A percentile compares a stretch with the other conserved stretches of the same genome.
Evolutionary conservation across 2,797 vertebrate species (phyloP).

Genomic region (Yasuhikotakia modesta): DNA sequence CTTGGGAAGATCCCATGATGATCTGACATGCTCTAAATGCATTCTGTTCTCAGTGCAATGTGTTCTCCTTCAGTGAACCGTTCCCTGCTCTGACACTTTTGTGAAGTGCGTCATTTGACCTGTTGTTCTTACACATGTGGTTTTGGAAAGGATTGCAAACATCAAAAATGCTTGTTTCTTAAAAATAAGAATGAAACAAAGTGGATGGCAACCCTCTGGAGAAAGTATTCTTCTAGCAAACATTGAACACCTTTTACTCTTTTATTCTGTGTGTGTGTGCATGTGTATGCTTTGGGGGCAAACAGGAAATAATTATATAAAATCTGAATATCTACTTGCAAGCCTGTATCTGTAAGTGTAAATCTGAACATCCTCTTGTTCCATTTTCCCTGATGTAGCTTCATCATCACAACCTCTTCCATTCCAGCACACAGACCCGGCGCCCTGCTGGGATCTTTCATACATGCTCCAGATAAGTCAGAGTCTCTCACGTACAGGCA

Average conservation of each 20-base stretch:
- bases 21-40: constrained; percentile 41
- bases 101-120: constrained; percentile 17
- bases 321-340: too few species aligned
- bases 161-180: constrained; percentile 45
- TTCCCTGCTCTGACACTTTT: constrained; percentile 22
- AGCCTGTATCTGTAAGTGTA: too few species aligned
- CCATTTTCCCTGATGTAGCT: constrained; percentile 11
- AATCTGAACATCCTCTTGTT: too few species aligned
- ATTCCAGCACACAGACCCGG: constrained; percentile 17
- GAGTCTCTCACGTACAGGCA: constrained; percentile 14
- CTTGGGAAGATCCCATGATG: constrained; percentile 37
- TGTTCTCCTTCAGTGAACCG: constrained; percentile 6
- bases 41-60: constrained; percentile 39
- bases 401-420: constrained; percentile 18
- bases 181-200: constrained; percentile 29
- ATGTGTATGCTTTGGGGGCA: too few species aligned
- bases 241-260: not conserved
- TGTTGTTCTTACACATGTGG: constrained; percentile 24
- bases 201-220: constrained; percentile 31
- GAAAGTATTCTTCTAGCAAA: not conserved
- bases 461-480: constrained; percentile 57
- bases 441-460: constrained; percentile 52
- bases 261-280: too few species aligned
- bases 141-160: constrained; percentile 27
- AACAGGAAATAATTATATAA: too few species aligned